Conservation (phyloP, 2,113 vertebrate species). For the Tapirus terrestris region DNA sequence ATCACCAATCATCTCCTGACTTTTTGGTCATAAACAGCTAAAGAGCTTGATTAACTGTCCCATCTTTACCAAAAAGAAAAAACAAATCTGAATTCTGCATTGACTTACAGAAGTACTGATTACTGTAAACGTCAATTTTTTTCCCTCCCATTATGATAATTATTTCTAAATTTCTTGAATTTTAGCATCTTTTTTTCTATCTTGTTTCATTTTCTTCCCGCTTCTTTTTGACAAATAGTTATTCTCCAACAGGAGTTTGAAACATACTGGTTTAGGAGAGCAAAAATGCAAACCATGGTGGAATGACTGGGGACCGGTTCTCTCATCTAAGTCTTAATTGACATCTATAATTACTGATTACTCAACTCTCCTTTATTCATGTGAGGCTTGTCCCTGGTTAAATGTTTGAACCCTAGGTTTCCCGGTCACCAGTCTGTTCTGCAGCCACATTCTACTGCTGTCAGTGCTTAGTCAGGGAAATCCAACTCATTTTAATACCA, state of each 20-base stretch:
- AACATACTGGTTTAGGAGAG: not conserved
- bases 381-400: not conserved
- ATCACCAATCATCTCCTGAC: not conserved
- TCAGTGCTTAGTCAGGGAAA: constrained; percentile 2
- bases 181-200: not conserved
- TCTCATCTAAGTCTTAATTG: not conserved
- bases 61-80: not conserved
- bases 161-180: not conserved
- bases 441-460: not conserved
- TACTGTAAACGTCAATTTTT: not conserved
- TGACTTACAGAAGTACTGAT: not conserved
- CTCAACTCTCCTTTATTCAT: not conserved
- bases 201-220: not conserved
- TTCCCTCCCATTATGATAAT: not conserved
- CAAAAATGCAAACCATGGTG: not conserved
- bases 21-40: not conserved
- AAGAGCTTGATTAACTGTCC: not conserved
- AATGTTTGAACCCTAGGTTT: constrained; percentile 8
- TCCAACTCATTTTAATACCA: constrained; percentile 39
- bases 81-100: not conserved
- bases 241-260: not conserved
- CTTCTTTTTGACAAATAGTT: not conserved
- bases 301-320: not conserved
- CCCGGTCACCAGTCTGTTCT: not conserved
- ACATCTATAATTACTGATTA: not conserved